These are phyloP conservation scores for Delichon dasypus DNA, from an alignment of 2,797 vertebrate genomes.

Conservation along the genomic window DNA sequence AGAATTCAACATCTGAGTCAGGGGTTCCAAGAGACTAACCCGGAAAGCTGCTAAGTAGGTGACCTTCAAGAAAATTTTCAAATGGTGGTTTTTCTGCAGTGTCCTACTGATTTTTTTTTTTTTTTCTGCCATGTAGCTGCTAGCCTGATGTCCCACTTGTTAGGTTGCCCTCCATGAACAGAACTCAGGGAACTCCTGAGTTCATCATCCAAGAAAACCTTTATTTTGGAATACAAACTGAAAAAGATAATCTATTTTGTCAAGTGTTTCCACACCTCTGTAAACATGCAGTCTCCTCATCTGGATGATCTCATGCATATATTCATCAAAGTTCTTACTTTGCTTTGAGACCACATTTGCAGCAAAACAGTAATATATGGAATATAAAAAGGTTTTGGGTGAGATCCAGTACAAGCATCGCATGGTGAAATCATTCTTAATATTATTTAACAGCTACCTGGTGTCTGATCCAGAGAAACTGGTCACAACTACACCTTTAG, in stretches of 20 bases:
- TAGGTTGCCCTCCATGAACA: background rate
- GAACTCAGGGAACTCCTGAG: background rate
- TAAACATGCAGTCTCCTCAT: background rate
- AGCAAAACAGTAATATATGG: conserved; percentile 1
- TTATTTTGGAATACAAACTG: conserved; percentile 38
- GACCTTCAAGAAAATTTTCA: background rate
- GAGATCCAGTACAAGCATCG: conserved; percentile 22
- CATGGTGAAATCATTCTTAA: conserved; percentile 17
- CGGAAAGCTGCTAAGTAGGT: background rate
- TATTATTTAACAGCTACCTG: conserved; percentile 39
- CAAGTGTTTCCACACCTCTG: conserved; percentile 30
- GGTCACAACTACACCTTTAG: background rate
- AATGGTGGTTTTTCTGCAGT: background rate
- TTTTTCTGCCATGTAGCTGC: background rate
- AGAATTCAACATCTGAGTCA: background rate
- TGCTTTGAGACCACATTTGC: conserved; percentile 12
- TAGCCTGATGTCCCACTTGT: background rate
- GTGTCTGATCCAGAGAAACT: background rate
- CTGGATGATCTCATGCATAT: conserved; percentile 24
- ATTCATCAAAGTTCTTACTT: conserved; percentile 36
- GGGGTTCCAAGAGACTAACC: background rate
- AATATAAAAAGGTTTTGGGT: background rate
- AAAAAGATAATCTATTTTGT: conserved; percentile 20
- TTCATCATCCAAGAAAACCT: conserved; percentile 1
- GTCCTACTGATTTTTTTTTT: background rate